Evolutionary conservation across 2,113 vertebrate genomes (phyloP).

Genomic region (Bambusicola thoracicus): DNA sequence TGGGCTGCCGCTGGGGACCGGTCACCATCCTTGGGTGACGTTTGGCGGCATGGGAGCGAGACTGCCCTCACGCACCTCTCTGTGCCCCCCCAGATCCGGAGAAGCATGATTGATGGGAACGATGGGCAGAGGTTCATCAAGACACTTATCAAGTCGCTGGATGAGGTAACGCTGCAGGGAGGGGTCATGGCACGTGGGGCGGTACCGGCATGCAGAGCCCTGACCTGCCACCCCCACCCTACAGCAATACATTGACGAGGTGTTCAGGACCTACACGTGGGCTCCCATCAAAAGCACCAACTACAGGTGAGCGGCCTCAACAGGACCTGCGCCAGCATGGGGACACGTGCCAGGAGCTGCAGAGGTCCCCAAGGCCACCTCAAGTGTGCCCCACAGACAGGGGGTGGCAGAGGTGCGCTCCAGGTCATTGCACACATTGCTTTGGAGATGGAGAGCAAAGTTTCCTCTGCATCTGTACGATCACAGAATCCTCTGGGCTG

Average conservation of each 20-base stretch:
- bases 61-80: neutral
- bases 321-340: neutral
- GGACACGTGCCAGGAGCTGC: neutral
- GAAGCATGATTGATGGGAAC: conserved; percentile 93
- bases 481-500: neutral
- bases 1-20: fast-evolving
- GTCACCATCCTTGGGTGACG: neutral
- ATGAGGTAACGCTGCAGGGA: conserved; percentile 85
- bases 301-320: conserved; percentile 85
- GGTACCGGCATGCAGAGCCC: fast-evolving
- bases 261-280: conserved; percentile 93
- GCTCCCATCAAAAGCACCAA: conserved; percentile 94
- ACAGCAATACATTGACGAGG: conserved; percentile 96
- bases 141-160: conserved; percentile 95
- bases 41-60: fast-evolving
- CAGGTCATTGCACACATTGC: neutral
- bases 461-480: neutral
- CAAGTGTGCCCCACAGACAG: fast-evolving
- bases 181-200: neutral
- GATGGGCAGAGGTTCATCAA: conserved; percentile 89
- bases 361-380: neutral
- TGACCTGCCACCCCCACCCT: conserved; percentile 43
- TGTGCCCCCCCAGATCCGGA: conserved; percentile 85
- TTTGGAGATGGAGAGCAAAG: neutral
- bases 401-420: fast-evolving